Percentiles rank a stretch among this genome's conserved stretches.
Conservation (phyloP, 2,888 invertebrate species). For the Linyphia triangularis region DNA sequence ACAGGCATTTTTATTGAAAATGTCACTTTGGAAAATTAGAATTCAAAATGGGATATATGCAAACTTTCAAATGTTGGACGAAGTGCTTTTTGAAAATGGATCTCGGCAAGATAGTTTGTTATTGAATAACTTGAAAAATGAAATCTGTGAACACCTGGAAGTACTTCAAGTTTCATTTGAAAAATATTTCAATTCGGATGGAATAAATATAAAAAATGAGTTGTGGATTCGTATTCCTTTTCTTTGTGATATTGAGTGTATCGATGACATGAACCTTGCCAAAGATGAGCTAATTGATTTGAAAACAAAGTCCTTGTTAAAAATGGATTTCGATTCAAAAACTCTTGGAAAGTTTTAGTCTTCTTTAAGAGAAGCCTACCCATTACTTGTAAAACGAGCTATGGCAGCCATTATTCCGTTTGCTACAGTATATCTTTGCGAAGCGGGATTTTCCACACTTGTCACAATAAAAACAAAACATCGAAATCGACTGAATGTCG, state of each 20-base stretch:
- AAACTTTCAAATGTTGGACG: conserved; percentile 65
- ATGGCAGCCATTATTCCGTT: conserved; percentile 64
- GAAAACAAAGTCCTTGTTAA: too few relatives aligned
- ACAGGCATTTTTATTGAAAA: conserved; percentile 65
- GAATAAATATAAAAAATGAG: too few relatives aligned
- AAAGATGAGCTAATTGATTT: conserved; percentile 58
- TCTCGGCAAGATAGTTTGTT: conserved; percentile 45
- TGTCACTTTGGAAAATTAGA: conserved; percentile 62
- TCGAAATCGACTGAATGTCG: conserved; percentile 50
- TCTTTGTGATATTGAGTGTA: conserved; percentile 51
- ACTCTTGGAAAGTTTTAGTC: too few relatives aligned
- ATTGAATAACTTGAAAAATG: conserved; percentile 54
- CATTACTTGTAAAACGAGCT: conserved; percentile 60
- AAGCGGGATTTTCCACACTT: conserved; percentile 49
- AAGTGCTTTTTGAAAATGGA: conserved; percentile 50
- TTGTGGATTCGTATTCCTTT: too few relatives aligned
- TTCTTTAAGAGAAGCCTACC: conserved; percentile 61
- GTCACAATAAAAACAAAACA: conserved; percentile 54
- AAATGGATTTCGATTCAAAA: too few relatives aligned
- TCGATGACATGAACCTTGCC: conserved; percentile 58
- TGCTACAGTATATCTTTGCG: conserved; percentile 58
- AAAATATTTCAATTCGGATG: too few relatives aligned
- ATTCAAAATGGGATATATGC: conserved; percentile 62
- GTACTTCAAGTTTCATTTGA: too few relatives aligned
- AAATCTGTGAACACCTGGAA: too few relatives aligned